phyloP scores from a whole-genome alignment of 2,113 vertebrate species.

The Echinops telfairi region DNA sequence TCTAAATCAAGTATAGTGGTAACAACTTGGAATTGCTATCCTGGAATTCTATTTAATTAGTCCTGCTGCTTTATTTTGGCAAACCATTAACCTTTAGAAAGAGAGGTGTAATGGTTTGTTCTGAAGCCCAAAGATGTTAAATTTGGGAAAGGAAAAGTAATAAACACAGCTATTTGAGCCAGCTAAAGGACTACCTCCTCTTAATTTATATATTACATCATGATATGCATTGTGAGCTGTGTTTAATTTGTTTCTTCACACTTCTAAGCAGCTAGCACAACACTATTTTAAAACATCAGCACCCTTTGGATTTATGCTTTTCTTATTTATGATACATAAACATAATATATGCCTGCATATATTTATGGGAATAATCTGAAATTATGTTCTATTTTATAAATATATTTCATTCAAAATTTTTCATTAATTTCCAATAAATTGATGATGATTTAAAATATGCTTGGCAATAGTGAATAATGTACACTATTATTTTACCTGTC shows the following conservation, averaged over 20 bases:
- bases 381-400: conserved; percentile 7
- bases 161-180: background rate
- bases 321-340: background rate
- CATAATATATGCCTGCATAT: background rate
- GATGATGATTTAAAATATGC: background rate
- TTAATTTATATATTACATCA: background rate
- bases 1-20: background rate
- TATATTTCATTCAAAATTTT: too few species aligned
- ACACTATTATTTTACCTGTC: background rate
- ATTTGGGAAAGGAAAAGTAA: background rate
- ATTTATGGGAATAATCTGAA: background rate
- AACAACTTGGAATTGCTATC: background rate
- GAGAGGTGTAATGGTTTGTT: background rate
- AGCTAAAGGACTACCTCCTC: background rate
- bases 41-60: background rate
- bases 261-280: background rate
- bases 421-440: too few species aligned
- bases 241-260: conserved; percentile 28
- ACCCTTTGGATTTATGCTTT: background rate
- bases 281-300: background rate
- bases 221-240: background rate
- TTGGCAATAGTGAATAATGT: background rate
- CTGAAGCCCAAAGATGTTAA: background rate
- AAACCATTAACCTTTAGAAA: background rate
- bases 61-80: background rate